phyloP scores from a whole-genome alignment of 2,113 vertebrate genomes.

The Petaurus breviceps region DNA sequence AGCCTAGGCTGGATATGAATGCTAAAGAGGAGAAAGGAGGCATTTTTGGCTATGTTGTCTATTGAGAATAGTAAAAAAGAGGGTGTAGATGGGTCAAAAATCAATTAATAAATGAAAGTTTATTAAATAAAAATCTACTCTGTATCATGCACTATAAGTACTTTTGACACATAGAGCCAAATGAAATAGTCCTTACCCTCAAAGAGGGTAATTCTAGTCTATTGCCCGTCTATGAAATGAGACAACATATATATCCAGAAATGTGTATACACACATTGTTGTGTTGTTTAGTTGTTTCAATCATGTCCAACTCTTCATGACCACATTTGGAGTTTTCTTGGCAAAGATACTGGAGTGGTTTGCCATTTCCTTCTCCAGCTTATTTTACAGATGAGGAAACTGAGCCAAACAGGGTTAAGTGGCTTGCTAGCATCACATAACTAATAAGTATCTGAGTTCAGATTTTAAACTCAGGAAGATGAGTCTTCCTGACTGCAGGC shows the following conservation, averaged over 20 bases:
- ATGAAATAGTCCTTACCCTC: not conserved
- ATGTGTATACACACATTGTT: not conserved
- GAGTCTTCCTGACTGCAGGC: not conserved
- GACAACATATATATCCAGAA: not conserved
- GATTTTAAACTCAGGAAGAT: not conserved
- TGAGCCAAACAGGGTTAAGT: not conserved
- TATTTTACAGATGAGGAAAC: not conserved
- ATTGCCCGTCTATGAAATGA: not conserved
- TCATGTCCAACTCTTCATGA: not conserved
- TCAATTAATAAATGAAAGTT: not conserved
- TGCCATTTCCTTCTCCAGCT: not conserved
- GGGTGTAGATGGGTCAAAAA: not conserved
- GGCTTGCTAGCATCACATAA: no score
- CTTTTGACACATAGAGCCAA: not conserved
- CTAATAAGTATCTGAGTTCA: not conserved
- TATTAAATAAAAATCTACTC: not conserved
- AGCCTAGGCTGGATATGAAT: not conserved
- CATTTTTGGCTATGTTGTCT: not conserved
- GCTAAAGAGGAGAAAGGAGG: not conserved
- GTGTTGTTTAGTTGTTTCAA: not conserved
- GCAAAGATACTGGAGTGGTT: not conserved
- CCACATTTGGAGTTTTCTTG: not conserved
- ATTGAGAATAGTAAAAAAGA: not conserved
- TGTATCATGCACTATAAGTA: not conserved
- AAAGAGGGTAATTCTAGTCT: not conserved